Evolutionary conservation across 1,140 invertebrate genomes (phyloP).

Genomic region (Trachymyrmex septentrionalis): DNA sequence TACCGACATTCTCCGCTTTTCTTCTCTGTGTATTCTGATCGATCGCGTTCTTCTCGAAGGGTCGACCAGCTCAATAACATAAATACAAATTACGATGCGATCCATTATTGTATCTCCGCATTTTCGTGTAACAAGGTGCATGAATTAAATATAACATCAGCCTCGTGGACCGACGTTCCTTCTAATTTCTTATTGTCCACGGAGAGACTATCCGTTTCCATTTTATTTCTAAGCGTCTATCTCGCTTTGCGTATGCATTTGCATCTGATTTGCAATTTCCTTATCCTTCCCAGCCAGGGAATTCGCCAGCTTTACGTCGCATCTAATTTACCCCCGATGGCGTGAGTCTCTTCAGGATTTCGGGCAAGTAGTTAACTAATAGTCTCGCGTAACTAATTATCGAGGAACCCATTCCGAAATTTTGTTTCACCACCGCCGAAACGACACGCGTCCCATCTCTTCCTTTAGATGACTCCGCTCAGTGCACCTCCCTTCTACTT

Average conservation of each 20-base stretch:
- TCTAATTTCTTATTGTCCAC: conserved; percentile 3
- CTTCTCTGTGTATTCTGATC: conserved; percentile 17
- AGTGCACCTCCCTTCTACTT: neutral
- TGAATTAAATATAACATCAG: conserved; percentile 55
- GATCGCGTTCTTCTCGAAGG: conserved; percentile 27
- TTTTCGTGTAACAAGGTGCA: conserved; percentile 17
- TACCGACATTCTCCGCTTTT: conserved; percentile 46
- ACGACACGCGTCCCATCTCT: neutral
- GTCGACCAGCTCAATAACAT: neutral
- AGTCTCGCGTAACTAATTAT: conserved; percentile 56
- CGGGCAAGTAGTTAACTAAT: neutral
- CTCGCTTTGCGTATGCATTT: neutral
- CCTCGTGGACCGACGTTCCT: neutral
- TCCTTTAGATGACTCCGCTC: neutral
- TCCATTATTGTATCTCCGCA: conserved; percentile 4
- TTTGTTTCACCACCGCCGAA: conserved; percentile 33
- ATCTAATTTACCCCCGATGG: conserved; percentile 37
- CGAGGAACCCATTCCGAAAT: conserved; percentile 32
- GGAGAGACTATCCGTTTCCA: neutral
- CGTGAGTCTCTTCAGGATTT: neutral
- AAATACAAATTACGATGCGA: conserved; percentile 51
- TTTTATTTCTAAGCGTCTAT: neutral
- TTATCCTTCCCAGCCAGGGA: neutral
- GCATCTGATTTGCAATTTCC: conserved; percentile 34
- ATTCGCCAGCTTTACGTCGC: conserved; percentile 19